These are phyloP conservation scores for Ditylenchus weischeri DNA, from an alignment of 2,888 invertebrate genomes.

Conservation along the genomic window DNA sequence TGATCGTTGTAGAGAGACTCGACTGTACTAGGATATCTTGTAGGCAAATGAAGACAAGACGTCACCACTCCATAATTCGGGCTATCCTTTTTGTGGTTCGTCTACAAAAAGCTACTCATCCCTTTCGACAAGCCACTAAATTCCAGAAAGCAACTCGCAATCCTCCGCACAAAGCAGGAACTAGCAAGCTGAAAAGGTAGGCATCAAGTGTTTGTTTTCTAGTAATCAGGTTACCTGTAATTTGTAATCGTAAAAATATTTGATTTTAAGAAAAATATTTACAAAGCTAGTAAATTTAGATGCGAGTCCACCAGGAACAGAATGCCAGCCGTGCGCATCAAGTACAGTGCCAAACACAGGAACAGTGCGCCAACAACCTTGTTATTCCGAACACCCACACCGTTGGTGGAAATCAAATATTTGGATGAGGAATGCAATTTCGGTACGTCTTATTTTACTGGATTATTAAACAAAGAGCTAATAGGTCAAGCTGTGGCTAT, in stretches of 20 bases:
- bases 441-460: background rate
- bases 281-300: conserved; percentile 6
- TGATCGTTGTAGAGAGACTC: too few species aligned
- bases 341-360: conserved; percentile 33
- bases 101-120: conserved; percentile 35
- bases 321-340: conserved; percentile 7
- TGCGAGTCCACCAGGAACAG: conserved; percentile 32
- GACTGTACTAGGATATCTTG: too few species aligned
- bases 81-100: conserved; percentile 50
- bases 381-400: conserved; percentile 30
- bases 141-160: background rate
- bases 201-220: background rate
- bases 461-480: too few species aligned
- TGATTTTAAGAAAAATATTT: too few species aligned
- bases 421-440: conserved; percentile 17
- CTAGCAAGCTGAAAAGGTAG: conserved; percentile 21
- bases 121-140: background rate
- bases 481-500: too few species aligned
- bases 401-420: conserved; percentile 27
- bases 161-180: conserved; percentile 4
- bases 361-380: conserved; percentile 48
- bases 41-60: too few species aligned
- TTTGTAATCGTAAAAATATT: too few species aligned
- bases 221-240: too few species aligned
- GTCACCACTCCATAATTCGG: conserved; percentile 14